Percentiles rank a stretch among this genome's conserved stretches.
Conservation (phyloP, 2,797 vertebrate species). For the Toxotes lorentzi region DNA sequence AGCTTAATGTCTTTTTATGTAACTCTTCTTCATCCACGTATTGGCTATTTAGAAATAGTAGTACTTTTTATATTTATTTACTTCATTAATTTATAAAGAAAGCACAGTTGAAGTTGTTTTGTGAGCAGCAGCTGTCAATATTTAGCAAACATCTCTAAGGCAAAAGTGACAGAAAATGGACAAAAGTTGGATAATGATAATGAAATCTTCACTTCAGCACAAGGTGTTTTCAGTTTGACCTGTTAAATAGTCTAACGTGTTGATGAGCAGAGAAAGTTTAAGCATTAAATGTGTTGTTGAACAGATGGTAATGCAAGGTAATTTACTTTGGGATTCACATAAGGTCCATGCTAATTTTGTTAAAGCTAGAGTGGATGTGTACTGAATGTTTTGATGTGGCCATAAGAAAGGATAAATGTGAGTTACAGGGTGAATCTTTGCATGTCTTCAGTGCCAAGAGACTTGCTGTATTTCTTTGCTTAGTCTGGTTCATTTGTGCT, state of each 20-base stretch:
- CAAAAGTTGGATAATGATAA: background rate
- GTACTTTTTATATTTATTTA: too few relatives aligned
- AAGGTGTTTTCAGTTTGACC: background rate
- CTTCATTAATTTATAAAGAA: too few relatives aligned
- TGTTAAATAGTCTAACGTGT: background rate
- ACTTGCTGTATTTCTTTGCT: background rate
- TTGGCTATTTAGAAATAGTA: too few relatives aligned
- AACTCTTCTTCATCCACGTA: too few relatives aligned
- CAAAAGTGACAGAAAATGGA: too few relatives aligned
- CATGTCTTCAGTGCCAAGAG: background rate
- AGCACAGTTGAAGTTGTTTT: too few relatives aligned
- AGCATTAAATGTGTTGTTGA: background rate
- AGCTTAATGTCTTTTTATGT: background rate
- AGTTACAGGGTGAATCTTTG: background rate
- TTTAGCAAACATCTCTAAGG: background rate
- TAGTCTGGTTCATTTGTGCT: too few relatives aligned
- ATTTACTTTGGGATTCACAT: background rate
- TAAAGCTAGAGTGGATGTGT: too few relatives aligned
- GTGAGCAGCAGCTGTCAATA: too few relatives aligned
- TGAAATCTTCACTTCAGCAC: background rate
- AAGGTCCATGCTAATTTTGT: too few relatives aligned
- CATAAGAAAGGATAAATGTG: background rate
- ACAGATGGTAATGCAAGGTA: background rate
- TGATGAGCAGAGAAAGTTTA: background rate
- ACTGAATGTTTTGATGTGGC: background rate